phyloP scores from a whole-genome alignment of 2,113 vertebrate genomes.

The Phylloscopus trochiloides region DNA sequence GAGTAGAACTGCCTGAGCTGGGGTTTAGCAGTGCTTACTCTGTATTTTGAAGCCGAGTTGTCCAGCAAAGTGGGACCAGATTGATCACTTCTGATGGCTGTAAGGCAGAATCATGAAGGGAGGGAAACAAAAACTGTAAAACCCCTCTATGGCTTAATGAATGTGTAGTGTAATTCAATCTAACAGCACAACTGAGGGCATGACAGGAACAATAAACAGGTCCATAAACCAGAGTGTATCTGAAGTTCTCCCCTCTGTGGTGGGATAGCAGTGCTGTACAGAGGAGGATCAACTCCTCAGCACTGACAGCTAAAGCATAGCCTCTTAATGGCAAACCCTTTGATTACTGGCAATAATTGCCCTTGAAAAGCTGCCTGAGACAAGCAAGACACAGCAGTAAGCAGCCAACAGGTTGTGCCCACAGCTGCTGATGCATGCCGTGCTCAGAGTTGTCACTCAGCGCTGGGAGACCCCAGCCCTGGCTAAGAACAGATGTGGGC shows the following conservation, averaged over 20 bases:
- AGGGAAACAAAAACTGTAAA: not conserved
- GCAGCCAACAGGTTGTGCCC: not conserved
- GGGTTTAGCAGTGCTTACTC: not conserved
- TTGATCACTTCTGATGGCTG: not conserved
- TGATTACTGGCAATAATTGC: not conserved
- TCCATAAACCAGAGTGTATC: not conserved
- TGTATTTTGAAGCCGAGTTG: not conserved
- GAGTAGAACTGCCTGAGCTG: not conserved
- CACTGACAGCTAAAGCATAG: not conserved
- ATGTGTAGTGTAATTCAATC: not conserved
- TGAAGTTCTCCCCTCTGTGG: not conserved
- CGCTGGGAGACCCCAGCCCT: not conserved
- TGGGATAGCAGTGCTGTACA: not conserved
- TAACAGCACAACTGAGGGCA: not conserved
- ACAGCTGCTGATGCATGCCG: rapidly evolving
- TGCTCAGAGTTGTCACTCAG: not conserved
- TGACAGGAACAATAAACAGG: not conserved
- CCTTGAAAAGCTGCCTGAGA: not conserved
- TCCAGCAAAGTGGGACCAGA: not conserved
- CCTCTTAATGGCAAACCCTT: not conserved
- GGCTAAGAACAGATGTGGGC: not conserved
- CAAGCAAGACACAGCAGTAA: not conserved
- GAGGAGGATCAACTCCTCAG: not conserved
- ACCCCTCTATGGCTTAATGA: not conserved
- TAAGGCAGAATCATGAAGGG: not conserved